Percentiles rank a stretch among this genome's conserved stretches.
Evolutionary conservation across 2,113 vertebrate species (phyloP).

Genomic region (Apteryx owenii): DNA sequence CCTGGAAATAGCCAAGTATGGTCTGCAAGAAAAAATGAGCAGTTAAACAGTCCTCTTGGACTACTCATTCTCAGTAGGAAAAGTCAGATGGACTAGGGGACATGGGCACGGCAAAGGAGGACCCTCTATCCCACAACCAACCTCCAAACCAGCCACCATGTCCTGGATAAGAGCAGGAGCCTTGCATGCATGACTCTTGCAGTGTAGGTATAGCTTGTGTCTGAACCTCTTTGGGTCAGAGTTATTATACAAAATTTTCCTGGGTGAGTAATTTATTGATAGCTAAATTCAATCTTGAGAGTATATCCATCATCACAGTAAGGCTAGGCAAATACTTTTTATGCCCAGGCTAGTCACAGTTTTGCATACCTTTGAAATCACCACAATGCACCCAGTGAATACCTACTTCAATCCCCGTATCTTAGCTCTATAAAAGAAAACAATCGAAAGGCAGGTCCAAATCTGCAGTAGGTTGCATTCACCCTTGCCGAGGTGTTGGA

Average conservation of each 20-base stretch:
- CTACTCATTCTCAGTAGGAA: background rate
- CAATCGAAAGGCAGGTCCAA: background rate
- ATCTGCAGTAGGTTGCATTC: background rate
- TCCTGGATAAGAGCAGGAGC: background rate
- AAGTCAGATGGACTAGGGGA: background rate
- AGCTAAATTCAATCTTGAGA: background rate
- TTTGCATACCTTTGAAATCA: background rate
- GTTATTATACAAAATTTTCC: background rate
- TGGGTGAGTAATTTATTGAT: conserved; percentile 1
- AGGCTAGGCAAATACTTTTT: background rate
- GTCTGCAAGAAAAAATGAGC: background rate
- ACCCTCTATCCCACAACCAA: background rate
- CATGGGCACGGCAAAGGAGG: background rate
- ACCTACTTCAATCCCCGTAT: background rate
- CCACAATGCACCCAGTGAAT: background rate
- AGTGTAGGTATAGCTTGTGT: rapidly evolving
- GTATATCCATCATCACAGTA: background rate
- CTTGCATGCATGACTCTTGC: background rate
- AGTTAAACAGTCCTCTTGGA: background rate
- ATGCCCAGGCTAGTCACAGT: background rate
- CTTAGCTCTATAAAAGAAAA: rapidly evolving
- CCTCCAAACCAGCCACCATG: background rate
- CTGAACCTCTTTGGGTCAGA: background rate
- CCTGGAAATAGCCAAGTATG: background rate
- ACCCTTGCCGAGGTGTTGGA: background rate